Base-by-base conservation (phyloP, 2,888 invertebrate species). In the Drosophila kambysellisi region DNA sequence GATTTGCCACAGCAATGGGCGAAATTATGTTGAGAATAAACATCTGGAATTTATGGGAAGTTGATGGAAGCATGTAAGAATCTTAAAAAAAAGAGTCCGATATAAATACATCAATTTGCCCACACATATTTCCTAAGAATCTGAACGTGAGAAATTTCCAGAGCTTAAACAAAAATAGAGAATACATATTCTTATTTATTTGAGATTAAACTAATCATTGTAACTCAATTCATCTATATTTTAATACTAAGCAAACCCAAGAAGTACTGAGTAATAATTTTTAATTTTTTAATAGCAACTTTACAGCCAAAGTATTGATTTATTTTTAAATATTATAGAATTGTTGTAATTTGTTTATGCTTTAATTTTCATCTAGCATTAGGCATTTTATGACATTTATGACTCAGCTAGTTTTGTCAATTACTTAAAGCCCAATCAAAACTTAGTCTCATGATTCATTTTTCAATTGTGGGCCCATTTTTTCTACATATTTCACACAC, bases 401-500 rank as follows among this genome's bases (percentile, higher is more conserved):
- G 30, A 50, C 17, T 29, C 50, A 29, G 15, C 50, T 4, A 1
- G n/a, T 32, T 3, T 29, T 30, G 41, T 32, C 41, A 57, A 46
- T 35, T 33, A 30, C 9, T 9, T 4, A 12, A 62, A 39, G 29
- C 4, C 48, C 12, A 39, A 37, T 53, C 33, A 30, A 20, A 20
- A 25, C 15, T 3, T 43, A 15, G 15, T n/a, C 4, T 25, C 50
- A 30, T 70, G 46, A 70, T 35, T 53, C 39, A 70, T 41, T 57
- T 50, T 58, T 32, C 29, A 54, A 48, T 59, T 52, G 68, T 41
- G 1, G 37, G 30, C 8, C n/a, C 17, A 11, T 60, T 48, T 61
- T 61, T 46, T 17, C 33, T 11, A 35, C 54, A 46, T 50, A 54
- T 64, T 64, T 67, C 50, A 59, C 57, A 67, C 71, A 65, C 48